Percentiles rank a stretch among this genome's conserved stretches.
These are phyloP conservation scores for Busseola fusca DNA, from an alignment of 2,888 invertebrate genomes.

Conservation along the genomic window DNA sequence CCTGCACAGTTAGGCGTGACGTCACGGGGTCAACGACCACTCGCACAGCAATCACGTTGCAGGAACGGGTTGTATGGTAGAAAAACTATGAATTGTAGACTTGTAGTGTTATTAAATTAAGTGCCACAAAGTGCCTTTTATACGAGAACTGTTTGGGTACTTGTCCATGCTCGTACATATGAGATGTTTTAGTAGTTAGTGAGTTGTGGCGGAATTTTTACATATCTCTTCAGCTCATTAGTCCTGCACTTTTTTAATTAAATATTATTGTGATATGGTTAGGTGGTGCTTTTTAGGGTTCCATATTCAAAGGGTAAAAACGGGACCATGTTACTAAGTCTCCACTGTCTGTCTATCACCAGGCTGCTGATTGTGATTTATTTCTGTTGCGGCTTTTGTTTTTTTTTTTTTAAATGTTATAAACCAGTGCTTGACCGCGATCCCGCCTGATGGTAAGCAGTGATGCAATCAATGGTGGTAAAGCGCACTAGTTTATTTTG, in stretches of 20 bases:
- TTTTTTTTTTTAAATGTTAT: too few species aligned
- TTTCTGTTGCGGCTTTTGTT: too few species aligned
- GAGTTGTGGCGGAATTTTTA: neutral
- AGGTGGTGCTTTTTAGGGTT: neutral
- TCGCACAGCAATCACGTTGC: constrained; percentile 58
- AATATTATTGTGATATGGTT: neutral
- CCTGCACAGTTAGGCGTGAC: constrained; percentile 71
- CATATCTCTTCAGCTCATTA: neutral
- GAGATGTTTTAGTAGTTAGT: neutral
- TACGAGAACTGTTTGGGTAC: constrained; percentile 3
- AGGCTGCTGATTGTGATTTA: too few species aligned
- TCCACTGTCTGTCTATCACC: too few species aligned
- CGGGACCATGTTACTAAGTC: too few species aligned
- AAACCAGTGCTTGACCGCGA: too few species aligned
- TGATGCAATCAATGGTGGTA: too few species aligned
- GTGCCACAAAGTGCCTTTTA: constrained; percentile 36
- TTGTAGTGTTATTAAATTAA: constrained; percentile 53
- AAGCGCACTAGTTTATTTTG: too few species aligned
- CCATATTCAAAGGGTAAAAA: too few species aligned
- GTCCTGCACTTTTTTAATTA: neutral
- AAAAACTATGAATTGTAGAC: constrained; percentile 44
- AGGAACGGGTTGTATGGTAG: constrained; percentile 59
- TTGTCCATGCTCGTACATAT: neutral
- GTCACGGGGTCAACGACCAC: constrained; percentile 69
- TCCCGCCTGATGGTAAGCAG: too few species aligned